Evolutionary conservation across 2,888 invertebrate genomes (phyloP), one percentile per base, ranked within the genome.

Genomic region (Epinotia nisella): DNA sequence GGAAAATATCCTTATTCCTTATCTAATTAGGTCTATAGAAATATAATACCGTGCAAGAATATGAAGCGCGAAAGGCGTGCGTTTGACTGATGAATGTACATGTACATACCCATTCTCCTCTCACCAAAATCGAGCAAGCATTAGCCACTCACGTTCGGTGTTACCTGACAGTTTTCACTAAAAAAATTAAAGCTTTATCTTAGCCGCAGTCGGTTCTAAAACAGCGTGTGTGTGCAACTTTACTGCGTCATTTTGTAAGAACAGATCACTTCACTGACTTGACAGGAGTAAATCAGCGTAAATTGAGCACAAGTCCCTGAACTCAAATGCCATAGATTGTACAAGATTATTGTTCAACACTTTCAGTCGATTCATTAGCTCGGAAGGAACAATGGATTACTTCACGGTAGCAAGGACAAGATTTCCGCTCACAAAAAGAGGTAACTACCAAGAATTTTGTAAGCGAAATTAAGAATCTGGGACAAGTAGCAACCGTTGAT

Each of bases 291-390:
- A 24, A 15, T 58, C 29, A 29, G 15, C 29, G 29, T 58, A 29
- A 66, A 35, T 53, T 19, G 51, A 51, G 17, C 29, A 51, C 29
- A 35, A 13, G 51, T 53, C 64, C 53, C 21, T 65, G 65, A 65
- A 53, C 65, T 55, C 49, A 39, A 55, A 65, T 65, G 35, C 51
- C 29, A 65, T 35, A 19, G 39, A 71, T 55, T 75, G 75, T 74
- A 17, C 61, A 19, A 62, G 39, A 9, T 21, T 62, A 71, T 76
- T 76, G 74, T 73, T 73, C 79, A 79, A 65, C 55, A 65, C 39
- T 65, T 65, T 39, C 53, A 55, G 39, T 39, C 55, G 15, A 39
- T 51, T 35, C 53, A 35, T 21, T 41, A n/a, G 53, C 3, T 65
- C 21, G 15, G 35, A 65, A 55, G 29, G 58, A 35, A 65, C 65